Evolutionary conservation across 2,888 invertebrate species (phyloP).

Genomic region (Hemithea aestivaria): DNA sequence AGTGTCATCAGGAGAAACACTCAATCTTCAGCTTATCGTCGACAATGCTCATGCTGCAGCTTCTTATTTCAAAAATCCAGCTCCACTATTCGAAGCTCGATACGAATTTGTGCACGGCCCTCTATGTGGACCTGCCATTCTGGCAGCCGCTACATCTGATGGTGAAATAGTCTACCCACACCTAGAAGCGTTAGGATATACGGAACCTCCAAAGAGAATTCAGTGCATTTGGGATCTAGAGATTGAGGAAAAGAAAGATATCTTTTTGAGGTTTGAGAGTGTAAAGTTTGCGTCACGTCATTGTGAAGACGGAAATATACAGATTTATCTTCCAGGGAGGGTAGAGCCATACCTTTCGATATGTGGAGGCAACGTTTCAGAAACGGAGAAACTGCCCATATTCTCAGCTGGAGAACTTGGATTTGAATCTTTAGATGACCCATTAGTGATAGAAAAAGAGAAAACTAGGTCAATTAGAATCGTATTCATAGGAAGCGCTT

Average conservation of each 20-base stretch:
- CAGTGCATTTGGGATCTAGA: conserved; percentile 90
- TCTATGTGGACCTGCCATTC: conserved; percentile 89
- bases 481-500: conserved; percentile 86
- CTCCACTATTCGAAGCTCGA: conserved; percentile 90
- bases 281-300: conserved; percentile 90
- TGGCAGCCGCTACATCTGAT: conserved; percentile 86
- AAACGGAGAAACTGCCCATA: conserved; percentile 88
- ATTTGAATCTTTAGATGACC: conserved; percentile 77
- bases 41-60: conserved; percentile 92
- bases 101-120: conserved; percentile 95
- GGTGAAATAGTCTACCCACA: conserved; percentile 93
- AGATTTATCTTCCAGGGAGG: conserved; percentile 86
- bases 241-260: conserved; percentile 89
- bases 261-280: conserved; percentile 92
- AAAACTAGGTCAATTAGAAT: conserved; percentile 83
- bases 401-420: conserved; percentile 88
- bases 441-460: conserved; percentile 77
- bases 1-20: conserved; percentile 88
- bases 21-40: conserved; percentile 89
- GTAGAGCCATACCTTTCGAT: conserved; percentile 88
- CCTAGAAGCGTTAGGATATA: conserved; percentile 86
- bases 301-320: conserved; percentile 92
- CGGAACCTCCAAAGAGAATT: conserved; percentile 83
- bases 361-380: conserved; percentile 91
- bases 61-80: conserved; percentile 92